These are phyloP conservation scores for Troides aeacus DNA, from an alignment of 2,888 invertebrate species.

Conservation along the genomic window DNA sequence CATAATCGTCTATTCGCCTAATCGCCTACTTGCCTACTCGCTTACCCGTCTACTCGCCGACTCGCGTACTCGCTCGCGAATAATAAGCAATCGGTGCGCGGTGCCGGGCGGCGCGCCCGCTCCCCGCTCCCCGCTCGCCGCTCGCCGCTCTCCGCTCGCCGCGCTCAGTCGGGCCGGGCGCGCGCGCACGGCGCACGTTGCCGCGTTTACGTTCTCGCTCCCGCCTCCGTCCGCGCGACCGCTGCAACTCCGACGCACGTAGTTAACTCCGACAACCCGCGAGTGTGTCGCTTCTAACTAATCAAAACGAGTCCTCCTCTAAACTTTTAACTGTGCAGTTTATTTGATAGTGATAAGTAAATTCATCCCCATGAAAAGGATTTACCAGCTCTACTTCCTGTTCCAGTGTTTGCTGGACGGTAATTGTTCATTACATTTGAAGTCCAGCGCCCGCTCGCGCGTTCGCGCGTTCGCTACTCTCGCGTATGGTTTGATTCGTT, in stretches of 20 bases:
- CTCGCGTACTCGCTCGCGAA: conserved; percentile 41
- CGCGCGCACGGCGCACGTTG: background rate
- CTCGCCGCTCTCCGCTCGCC: background rate
- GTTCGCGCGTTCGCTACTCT: background rate
- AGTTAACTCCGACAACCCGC: too few species aligned
- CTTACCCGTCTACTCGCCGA: too few species aligned
- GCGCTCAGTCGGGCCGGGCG: background rate
- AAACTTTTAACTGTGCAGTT: background rate
- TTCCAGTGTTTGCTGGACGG: conserved; percentile 20
- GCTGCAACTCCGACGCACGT: background rate
- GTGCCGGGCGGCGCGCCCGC: conserved; percentile 2
- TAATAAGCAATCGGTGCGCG: conserved; percentile 56
- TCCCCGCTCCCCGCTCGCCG: background rate
- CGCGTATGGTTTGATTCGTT: background rate
- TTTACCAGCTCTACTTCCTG: conserved; percentile 9
- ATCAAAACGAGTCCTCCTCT: too few species aligned
- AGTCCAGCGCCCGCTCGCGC: background rate
- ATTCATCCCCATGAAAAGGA: conserved; percentile 9
- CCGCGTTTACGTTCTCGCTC: background rate
- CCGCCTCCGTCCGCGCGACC: background rate
- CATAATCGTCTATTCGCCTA: too few species aligned
- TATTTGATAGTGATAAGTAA: conserved; percentile 4
- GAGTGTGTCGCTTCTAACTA: too few species aligned
- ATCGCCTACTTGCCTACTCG: too few species aligned
- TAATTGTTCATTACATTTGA: background rate